Base-by-base conservation (phyloP, 1,140 invertebrate species). In the Zaprionus ornatus region DNA sequence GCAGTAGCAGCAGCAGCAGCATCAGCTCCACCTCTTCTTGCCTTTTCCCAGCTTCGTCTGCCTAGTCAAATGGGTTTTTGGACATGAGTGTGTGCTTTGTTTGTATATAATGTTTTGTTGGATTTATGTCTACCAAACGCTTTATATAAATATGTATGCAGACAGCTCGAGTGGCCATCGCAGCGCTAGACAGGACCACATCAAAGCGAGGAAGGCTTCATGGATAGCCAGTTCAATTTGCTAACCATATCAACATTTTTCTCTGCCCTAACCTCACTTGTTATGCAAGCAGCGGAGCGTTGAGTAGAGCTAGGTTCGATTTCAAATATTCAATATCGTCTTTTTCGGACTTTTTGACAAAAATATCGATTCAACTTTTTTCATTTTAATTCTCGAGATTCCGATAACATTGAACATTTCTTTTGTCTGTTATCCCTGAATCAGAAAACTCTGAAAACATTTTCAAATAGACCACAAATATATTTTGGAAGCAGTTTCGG, bases 91-190 rank as follows among this genome's bases (percentile, higher is more conserved):
- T 54, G 48, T 29, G 37, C 35, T 57, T 69, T 74, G 60, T 69
- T 74, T 84, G 45, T 82, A 74, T 71, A 84, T 76, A 74, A 84
- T 77, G 81, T 66, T 64, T 78, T 63, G 65, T 72, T 80, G 82
- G 80, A 85, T 84, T 85, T 78, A 85, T 81, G 82, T 84, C 82
- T 85, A 85, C 69, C 68, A 76, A 77, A 83, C 77, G 82, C 63
- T 83, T 84, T 79, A 79, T 65, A 83, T 83, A 84, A 73, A 73
- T 75, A 84, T 79, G 52, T 70, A 69, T 74, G 72, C 72, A 74
- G 66, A 72, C 73, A 75, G 37, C 42, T 69, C 57, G 66, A 60
- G 57, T 52, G 54, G 40, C 66, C 45, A 45, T 17, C 37, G 60
- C 56, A 61, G 67, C 40, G 37, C 52, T 60, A 67, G 60, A 57